Base-by-base conservation (phyloP, 2,888 invertebrate species). In the Drosophila putrida region DNA sequence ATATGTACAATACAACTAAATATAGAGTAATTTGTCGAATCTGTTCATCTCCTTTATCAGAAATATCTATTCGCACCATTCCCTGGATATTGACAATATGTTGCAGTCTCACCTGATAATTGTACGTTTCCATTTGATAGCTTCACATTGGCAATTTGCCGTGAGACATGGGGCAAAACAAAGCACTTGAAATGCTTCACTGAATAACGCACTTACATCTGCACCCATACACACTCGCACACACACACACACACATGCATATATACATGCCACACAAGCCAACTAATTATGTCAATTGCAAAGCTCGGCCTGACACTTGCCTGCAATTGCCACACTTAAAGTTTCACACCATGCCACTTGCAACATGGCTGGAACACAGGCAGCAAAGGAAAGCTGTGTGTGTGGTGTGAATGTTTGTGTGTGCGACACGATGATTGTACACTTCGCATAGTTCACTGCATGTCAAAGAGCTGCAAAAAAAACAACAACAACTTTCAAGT, bases 211-310 rank as follows among this genome's bases (percentile, higher is more conserved):
- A 43, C 36, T 15, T 62, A 65, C 49, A 68, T 10, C 27, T 61
- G 41, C 36, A 33, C 54, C 58, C 49, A 59, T 39, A 59, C n/a
- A 38, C 41, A 20, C 9, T 36, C 25, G 28, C 53, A 35, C 31
- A 54, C 31, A 20, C 54, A 44, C 38, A 44, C 9, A 27, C 36
- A 20, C 6, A 28, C 31, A 38, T 9, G 51, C 11, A 15, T 6
- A 13, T 33, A 20, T 47, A 38, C 31, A 31, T 31, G 31, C 31
- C 31, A 31, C 33, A 57, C 58, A 61, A 60, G 61, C 28, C 67
- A 51, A 67, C 82, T 82, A 84, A 82, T 82, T 82, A 82, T 75
- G 80, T 84, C 85, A 82, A 78, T 82, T 84, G 85, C 65, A 54
- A 55, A 75, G 67, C 79, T 62, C 63, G 53, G 67, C 60, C 67